phyloP scores from a whole-genome alignment of 2,113 vertebrate species.

The Coreoperca whiteheadi region DNA sequence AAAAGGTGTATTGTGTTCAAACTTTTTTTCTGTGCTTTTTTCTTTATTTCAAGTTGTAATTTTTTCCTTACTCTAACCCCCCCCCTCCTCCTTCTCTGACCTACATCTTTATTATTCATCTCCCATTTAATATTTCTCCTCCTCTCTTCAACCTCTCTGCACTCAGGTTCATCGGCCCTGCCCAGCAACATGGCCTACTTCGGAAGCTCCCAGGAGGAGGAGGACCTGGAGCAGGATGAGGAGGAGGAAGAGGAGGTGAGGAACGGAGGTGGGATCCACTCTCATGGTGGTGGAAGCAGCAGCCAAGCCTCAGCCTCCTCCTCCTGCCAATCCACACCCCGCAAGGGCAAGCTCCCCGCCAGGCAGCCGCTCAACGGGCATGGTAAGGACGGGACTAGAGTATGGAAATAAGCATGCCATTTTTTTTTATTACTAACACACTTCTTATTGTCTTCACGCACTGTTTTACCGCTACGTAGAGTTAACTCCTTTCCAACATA shows the following conservation, averaged over 20 bases:
- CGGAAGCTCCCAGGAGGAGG: conserved; percentile 98
- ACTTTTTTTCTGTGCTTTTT: neutral
- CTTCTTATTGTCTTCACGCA: neutral
- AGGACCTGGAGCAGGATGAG: conserved; percentile 92
- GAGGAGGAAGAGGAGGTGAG: conserved; percentile 91
- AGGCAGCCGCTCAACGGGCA: conserved; percentile 94
- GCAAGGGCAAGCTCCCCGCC: conserved; percentile 91
- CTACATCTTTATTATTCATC: conserved; percentile 39
- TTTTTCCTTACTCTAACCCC: neutral
- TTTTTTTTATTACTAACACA: neutral
- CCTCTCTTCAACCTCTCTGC: conserved; percentile 14
- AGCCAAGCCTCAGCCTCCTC: conserved; percentile 89
- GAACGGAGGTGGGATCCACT: conserved; percentile 60
- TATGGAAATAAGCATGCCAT: neutral
- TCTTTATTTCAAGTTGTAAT: neutral
- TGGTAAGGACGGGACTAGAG: conserved; percentile 81
- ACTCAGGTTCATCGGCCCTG: conserved; percentile 93
- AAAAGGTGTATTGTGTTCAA: too few species aligned
- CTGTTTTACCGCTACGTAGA: neutral
- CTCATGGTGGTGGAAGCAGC: conserved; percentile 70
- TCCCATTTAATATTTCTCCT: conserved; percentile 2
- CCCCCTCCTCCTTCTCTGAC: neutral
- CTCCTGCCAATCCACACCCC: conserved; percentile 97
- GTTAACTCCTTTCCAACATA: neutral
- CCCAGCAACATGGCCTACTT: conserved; percentile 98